These are phyloP conservation scores for Rutilus rutilus DNA, from an alignment of 2,113 vertebrate genomes.

Conservation along the genomic window DNA sequence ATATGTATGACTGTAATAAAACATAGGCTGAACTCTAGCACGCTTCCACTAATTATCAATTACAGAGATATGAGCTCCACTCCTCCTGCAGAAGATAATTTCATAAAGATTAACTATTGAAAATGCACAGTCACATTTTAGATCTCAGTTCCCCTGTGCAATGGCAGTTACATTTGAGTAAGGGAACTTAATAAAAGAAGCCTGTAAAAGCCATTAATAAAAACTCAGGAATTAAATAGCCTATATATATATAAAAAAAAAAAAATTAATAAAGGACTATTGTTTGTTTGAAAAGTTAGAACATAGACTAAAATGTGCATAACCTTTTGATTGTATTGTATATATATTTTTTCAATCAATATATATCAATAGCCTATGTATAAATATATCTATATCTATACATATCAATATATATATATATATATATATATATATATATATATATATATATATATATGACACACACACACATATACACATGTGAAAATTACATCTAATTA, in stretches of 20 bases:
- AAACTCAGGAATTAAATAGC: neutral
- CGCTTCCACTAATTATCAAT: constrained; percentile 36
- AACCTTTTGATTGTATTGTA: too few species aligned
- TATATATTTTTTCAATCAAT: too few species aligned
- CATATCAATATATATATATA: too few species aligned
- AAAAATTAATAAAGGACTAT: neutral
- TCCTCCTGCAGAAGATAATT: constrained; percentile 2
- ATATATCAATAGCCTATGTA: too few species aligned
- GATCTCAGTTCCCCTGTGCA: neutral
- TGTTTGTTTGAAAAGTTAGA: neutral
- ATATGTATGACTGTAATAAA: constrained; percentile 50
- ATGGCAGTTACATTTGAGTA: neutral
- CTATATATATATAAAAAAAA: neutral
- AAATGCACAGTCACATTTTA: neutral
- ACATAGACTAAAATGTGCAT: neutral
- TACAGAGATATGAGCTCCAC: constrained; percentile 6
- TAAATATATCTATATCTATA: too few species aligned
- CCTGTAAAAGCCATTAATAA: neutral
- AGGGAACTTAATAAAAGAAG: neutral
- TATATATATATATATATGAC: too few species aligned
- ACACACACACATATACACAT: too few species aligned
- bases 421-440: too few species aligned
- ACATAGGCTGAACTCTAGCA: constrained; percentile 16
- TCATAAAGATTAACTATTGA: neutral
- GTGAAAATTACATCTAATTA: too few species aligned